Evolutionary conservation across 2,888 invertebrate genomes (phyloP), one percentile per base, ranked within the genome.

Genomic region (Diogma glabrata): DNA sequence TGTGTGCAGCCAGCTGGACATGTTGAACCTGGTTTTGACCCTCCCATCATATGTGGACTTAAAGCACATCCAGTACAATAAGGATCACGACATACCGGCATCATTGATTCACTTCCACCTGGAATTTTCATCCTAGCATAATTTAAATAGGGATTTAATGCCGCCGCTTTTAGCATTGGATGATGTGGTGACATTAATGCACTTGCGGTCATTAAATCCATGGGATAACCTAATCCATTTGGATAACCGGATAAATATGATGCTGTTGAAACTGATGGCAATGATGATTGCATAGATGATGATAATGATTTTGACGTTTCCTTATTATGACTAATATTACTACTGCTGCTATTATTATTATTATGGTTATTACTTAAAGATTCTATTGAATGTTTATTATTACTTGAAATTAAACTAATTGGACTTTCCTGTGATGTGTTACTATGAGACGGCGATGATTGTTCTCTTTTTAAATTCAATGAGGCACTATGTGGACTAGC

Each of bases 51-150:
- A 67, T 87, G 87, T 52, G 88, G 86, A 71, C 85, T 89, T 54
- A 91, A 73, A 57, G 89, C 87, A 66, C 93, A 93, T 50, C 91
- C 91, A 1, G 88, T 88, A 67, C 93, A 94, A 65, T 89, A 92
- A 1, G 92, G 92, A 69, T 93, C 93, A 53, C 92, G 77, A 66
- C 93, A 93, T 28, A 82, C 76, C 22, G 89, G 83, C 9, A 84
- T 81, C 59, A 84, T 67, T 6, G 75, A 68, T 57, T 84, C 84
- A 47, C 76, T 73, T 9, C 84, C 85, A 1, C 79, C 75, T 2
- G 81, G 78, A 38, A 75, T 77, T 72, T 92, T 90, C 72, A 92
- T 81, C 56, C 90, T 76, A 4, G 89, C 88, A 64, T 92, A 92
- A 51, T 86, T 83, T 55, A 91, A 75, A 68, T 91, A 92, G 0